Evolutionary conservation across 2,797 vertebrate genomes (phyloP).

Genomic region (Aphelocoma californica): DNA sequence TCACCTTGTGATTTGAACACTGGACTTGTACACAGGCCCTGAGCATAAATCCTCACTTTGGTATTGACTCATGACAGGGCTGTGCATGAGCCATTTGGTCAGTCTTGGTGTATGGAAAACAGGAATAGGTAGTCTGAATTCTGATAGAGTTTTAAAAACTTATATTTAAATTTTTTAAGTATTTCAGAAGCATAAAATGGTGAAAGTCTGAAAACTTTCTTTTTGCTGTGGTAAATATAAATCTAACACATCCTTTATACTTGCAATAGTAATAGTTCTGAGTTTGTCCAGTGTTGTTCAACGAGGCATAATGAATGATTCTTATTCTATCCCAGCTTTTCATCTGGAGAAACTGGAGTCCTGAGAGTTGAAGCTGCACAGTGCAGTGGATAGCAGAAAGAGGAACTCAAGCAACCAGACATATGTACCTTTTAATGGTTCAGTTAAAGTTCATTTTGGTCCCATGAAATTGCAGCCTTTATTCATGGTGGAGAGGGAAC

Average conservation of each 20-base stretch:
- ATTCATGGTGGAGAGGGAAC: not conserved
- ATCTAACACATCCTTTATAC: not conserved
- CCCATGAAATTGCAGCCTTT: not conserved
- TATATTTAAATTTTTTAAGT: not conserved
- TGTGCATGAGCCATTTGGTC: not conserved
- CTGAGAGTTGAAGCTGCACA: not conserved
- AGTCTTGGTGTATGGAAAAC: not conserved
- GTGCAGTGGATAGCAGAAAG: not conserved
- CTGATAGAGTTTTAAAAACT: not conserved
- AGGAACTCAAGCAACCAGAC: not conserved
- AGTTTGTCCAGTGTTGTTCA: not conserved
- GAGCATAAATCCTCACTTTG: not conserved
- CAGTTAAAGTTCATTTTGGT: not conserved
- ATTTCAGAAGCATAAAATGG: not conserved
- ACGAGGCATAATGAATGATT: not conserved
- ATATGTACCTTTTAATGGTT: not conserved
- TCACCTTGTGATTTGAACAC: not conserved
- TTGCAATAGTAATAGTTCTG: not conserved
- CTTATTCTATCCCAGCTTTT: not conserved
- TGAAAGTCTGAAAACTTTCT: not conserved
- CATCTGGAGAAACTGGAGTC: not conserved
- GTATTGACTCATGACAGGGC: not conserved
- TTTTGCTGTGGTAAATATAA: not conserved
- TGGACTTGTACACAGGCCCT: not conserved
- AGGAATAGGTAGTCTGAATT: not conserved